These are phyloP conservation scores for Clamator glandarius DNA, from an alignment of 2,797 vertebrate species.

Conservation along the genomic window DNA sequence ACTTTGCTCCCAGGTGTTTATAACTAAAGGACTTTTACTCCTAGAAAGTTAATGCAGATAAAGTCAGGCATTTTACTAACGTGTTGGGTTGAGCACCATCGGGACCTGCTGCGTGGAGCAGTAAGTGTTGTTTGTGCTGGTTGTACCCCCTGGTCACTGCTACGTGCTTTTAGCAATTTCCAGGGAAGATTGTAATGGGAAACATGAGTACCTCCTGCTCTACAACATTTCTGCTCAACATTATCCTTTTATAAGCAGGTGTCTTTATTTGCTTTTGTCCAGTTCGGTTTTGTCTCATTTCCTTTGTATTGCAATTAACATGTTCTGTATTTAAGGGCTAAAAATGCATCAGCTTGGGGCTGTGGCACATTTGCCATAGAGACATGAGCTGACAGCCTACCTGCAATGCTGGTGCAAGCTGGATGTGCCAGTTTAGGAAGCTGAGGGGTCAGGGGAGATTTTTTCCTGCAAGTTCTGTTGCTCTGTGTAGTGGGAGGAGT, in stretches of 20 bases:
- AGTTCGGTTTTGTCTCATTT: constrained; percentile 13
- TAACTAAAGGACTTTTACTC: background rate
- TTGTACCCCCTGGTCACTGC: background rate
- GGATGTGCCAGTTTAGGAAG: background rate
- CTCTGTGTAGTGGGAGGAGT: background rate
- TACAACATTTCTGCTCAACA: background rate
- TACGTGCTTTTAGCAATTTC: constrained; percentile 9
- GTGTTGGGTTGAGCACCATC: background rate
- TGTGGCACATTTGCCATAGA: background rate
- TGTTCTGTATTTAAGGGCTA: constrained; percentile 6
- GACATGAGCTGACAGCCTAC: background rate
- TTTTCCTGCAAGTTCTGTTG: background rate
- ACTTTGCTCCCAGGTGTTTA: background rate
- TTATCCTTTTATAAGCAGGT: constrained; percentile 30
- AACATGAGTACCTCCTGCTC: constrained; percentile 25
- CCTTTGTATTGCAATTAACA: constrained; percentile 29
- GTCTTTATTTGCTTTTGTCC: constrained; percentile 46
- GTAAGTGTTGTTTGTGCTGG: background rate
- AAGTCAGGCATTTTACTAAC: background rate
- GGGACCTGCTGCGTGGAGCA: background rate
- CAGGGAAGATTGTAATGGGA: constrained; percentile 1
- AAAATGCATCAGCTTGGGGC: background rate
- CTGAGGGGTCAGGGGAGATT: background rate
- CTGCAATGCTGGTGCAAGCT: fast-evolving
- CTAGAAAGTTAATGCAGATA: background rate